Conservation (phyloP, 53 echinoderm and acorn worm genomes). For the Zoroaster sp. region DNA sequence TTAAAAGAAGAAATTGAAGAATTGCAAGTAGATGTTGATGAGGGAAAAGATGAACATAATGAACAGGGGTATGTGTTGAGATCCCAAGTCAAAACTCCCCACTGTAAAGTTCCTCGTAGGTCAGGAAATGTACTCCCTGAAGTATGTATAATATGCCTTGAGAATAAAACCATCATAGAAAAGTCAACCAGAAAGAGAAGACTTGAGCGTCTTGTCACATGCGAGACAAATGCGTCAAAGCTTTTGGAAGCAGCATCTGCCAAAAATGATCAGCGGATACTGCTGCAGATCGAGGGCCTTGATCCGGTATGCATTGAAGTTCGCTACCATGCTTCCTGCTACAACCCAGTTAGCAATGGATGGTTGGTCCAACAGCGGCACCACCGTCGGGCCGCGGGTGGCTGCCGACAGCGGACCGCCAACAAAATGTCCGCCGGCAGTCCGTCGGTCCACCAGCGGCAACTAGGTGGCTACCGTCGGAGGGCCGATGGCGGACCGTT, state of each 20-base stretch:
- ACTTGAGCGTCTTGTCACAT: slow-evolving; percentile 21
- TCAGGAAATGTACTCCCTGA: slow-evolving; percentile 28
- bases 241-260: slow-evolving; percentile 5
- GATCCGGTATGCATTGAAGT: slow-evolving; percentile 34
- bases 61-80: background rate
- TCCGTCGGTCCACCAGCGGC: no score
- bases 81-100: background rate
- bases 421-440: no score
- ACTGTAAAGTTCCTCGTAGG: background rate
- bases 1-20: background rate
- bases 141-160: slow-evolving; percentile 13
- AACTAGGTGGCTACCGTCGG: no score
- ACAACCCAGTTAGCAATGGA: no score
- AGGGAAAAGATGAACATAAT: background rate
- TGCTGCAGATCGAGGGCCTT: slow-evolving; percentile 21
- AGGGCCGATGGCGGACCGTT: no score
- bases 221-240: slow-evolving; percentile 30
- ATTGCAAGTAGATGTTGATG: background rate
- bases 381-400: no score
- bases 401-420: no score
- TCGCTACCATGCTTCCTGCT: no score
- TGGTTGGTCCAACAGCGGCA: no score
- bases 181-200: background rate
- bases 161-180: background rate
- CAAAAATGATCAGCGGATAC: background rate